A percentile compares a stretch with the other conserved stretches of the same genome.
Evolutionary conservation across 2,888 invertebrate genomes (phyloP).

Genomic region (Drosophila austrosaltans): DNA sequence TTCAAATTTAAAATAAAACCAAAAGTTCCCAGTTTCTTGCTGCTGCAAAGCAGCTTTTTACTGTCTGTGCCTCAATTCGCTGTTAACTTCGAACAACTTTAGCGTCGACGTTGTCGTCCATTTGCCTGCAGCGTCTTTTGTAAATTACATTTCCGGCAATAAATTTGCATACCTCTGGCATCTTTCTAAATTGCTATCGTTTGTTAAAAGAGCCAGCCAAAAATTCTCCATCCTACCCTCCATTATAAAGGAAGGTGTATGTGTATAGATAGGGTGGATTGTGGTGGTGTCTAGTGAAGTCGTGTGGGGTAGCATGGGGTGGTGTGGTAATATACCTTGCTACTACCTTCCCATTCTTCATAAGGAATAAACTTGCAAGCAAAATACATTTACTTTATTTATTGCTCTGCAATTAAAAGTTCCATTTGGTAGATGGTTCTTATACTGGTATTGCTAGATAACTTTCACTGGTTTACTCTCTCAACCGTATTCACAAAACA

Average conservation of each 20-base stretch:
- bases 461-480: slow-evolving; percentile 59
- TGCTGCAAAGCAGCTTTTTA: slow-evolving; percentile 35
- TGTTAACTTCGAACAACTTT: slow-evolving; percentile 28
- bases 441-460: slow-evolving; percentile 22
- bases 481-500: slow-evolving; percentile 32
- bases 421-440: slow-evolving; percentile 24
- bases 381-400: slow-evolving; percentile 49
- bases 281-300: slow-evolving; percentile 12
- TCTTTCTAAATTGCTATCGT: slow-evolving; percentile 83
- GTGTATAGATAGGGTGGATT: slow-evolving; percentile 5
- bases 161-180: slow-evolving; percentile 83
- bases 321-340: slow-evolving; percentile 50
- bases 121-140: slow-evolving; percentile 81
- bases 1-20: slow-evolving; percentile 32
- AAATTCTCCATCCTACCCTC: slow-evolving; percentile 39
- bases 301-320: slow-evolving; percentile 6
- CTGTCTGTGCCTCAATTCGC: slow-evolving; percentile 12
- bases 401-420: slow-evolving; percentile 73
- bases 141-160: slow-evolving; percentile 84
- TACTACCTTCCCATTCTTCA: slow-evolving; percentile 28
- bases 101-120: slow-evolving; percentile 51
- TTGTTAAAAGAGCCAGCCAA: slow-evolving; percentile 71
- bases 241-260: slow-evolving; percentile 1
- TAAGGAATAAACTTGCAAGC: not conserved
- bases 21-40: slow-evolving; percentile 17